A percentile compares a stretch with the other conserved stretches of the same genome.
These are phyloP conservation scores for Aphodius sticticus DNA, from an alignment of 2,888 invertebrate genomes.

Conservation along the genomic window DNA sequence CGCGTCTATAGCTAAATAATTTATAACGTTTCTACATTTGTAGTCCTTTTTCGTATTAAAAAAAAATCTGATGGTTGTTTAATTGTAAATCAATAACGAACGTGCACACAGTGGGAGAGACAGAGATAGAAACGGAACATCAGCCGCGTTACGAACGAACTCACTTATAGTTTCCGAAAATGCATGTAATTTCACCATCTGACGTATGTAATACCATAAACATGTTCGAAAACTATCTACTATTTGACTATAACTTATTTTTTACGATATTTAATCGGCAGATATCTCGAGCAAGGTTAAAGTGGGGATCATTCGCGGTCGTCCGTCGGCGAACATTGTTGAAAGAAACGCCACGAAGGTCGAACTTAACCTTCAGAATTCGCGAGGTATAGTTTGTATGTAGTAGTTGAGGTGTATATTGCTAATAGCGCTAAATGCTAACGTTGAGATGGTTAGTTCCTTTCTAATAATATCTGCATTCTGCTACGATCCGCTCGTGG, in stretches of 20 bases:
- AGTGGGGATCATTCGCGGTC: not conserved
- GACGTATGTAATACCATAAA: not conserved
- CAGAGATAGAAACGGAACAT: not conserved
- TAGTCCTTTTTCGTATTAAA: not conserved
- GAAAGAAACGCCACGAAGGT: not conserved
- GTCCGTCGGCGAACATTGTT: not conserved
- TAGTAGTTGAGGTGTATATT: not conserved
- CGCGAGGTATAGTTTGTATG: not conserved
- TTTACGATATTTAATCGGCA: not conserved
- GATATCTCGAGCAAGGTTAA: conserved; percentile 4
- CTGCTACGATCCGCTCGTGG: not conserved
- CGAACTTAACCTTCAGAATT: not conserved
- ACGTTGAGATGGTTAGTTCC: not conserved
- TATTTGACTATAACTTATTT: not conserved
- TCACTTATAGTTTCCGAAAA: not conserved
- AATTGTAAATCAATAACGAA: not conserved
- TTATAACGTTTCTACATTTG: no score
- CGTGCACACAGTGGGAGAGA: not conserved
- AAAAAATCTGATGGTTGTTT: not conserved
- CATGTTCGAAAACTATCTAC: not conserved
- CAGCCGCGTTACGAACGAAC: not conserved
- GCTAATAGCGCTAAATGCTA: not conserved
- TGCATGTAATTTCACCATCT: not conserved
- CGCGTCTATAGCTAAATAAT: no score
- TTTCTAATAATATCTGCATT: not conserved